These are phyloP conservation scores for Nysson spinosus DNA, from an alignment of 2,888 invertebrate species.

Conservation along the genomic window DNA sequence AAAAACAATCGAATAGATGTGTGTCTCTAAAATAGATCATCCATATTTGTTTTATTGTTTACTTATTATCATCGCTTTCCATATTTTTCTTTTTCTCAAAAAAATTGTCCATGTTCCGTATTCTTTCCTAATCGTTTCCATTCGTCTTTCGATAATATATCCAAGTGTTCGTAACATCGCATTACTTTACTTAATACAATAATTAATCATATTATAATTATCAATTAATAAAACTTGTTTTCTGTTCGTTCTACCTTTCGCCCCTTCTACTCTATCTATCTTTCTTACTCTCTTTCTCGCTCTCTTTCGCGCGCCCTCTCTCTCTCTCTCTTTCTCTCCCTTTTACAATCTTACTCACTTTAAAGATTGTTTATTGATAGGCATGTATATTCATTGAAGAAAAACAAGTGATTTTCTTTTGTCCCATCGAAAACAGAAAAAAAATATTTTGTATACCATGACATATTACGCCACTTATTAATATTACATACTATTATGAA, in stretches of 20 bases:
- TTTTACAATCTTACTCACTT: conserved; percentile 44
- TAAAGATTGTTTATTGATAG: conserved; percentile 48
- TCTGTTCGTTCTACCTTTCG: conserved; percentile 59
- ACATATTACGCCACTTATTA: conserved; percentile 35
- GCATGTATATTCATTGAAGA: conserved; percentile 49
- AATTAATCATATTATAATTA: conserved; percentile 73
- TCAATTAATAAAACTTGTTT: conserved; percentile 73
- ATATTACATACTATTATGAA: conserved; percentile 34
- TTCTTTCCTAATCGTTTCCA: conserved; percentile 44
- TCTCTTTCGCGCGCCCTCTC: conserved; percentile 36
- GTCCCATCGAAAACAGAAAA: conserved; percentile 44
- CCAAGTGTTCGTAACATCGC: conserved; percentile 68
- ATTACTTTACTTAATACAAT: conserved; percentile 73
- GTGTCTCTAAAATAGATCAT: conserved; percentile 65
- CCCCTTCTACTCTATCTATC: conserved; percentile 42
- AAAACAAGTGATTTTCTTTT: conserved; percentile 38
- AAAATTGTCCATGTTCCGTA: conserved; percentile 55
- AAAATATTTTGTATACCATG: conserved; percentile 48
- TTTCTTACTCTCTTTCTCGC: conserved; percentile 27
- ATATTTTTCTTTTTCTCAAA: conserved; percentile 58
- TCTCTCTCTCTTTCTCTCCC: conserved; percentile 28
- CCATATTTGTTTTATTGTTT: conserved; percentile 46
- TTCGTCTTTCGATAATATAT: conserved; percentile 61
- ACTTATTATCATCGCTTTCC: conserved; percentile 54
- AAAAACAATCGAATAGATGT: conserved; percentile 64